Percentiles rank a stretch among this genome's conserved stretches.
These are phyloP conservation scores for Gryllus longicercus DNA, from an alignment of 2,888 invertebrate genomes.

Conservation along the genomic window DNA sequence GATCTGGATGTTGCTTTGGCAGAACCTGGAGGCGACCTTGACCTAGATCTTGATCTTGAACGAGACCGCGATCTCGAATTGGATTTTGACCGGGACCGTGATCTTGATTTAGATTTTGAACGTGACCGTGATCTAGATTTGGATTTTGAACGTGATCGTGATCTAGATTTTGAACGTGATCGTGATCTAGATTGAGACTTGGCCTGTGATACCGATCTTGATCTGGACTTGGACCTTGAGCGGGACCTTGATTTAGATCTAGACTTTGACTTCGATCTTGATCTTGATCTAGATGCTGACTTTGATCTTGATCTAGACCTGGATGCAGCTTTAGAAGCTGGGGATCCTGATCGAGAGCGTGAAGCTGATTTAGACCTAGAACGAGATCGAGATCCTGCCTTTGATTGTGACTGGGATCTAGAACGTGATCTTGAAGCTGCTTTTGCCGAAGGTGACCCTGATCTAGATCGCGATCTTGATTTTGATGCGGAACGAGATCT, in stretches of 20 bases:
- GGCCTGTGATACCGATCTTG: slow-evolving; percentile 40
- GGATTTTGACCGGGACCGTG: not conserved
- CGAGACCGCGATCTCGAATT: slow-evolving; percentile 29
- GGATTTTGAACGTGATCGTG: slow-evolving; percentile 40
- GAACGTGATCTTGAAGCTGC: slow-evolving; percentile 23
- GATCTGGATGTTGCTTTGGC: slow-evolving; percentile 39
- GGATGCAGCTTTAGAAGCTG: slow-evolving; percentile 37
- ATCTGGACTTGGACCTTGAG: slow-evolving; percentile 39
- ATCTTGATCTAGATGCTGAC: slow-evolving; percentile 37
- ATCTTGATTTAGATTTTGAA: slow-evolving; percentile 22
- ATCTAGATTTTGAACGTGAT: slow-evolving; percentile 44
- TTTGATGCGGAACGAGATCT: slow-evolving; percentile 41
- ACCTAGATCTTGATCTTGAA: slow-evolving; percentile 38
- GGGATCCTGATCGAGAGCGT: slow-evolving; percentile 40
- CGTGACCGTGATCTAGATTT: slow-evolving; percentile 40
- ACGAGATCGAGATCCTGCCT: slow-evolving; percentile 36
- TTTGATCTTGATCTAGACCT: slow-evolving; percentile 38
- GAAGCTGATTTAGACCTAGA: slow-evolving; percentile 39
- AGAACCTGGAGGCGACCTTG: slow-evolving; percentile 35
- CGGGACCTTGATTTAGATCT: slow-evolving; percentile 39
- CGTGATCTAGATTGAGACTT: slow-evolving; percentile 44
- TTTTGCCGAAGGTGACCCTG: slow-evolving; percentile 40
- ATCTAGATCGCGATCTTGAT: slow-evolving; percentile 41
- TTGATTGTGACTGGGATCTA: not conserved
- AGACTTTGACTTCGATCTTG: slow-evolving; percentile 41